Percentiles rank a stretch among this genome's conserved stretches.
Evolutionary conservation across 2,888 invertebrate genomes (phyloP).

Genomic region (Hanleya hanleyi): DNA sequence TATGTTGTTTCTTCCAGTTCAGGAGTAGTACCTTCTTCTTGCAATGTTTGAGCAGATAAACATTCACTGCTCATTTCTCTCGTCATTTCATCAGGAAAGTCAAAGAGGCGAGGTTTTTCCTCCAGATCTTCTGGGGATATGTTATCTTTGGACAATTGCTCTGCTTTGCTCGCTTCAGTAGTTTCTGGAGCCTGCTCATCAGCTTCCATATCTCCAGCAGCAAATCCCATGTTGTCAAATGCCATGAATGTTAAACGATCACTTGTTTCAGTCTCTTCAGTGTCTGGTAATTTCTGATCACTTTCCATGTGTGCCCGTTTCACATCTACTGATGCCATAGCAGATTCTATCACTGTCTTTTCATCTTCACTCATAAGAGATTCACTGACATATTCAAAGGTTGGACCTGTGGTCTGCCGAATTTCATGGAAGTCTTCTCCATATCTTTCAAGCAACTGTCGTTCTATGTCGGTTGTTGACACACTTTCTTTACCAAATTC

Average conservation of each 20-base stretch:
- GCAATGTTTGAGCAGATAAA: slow-evolving; percentile 2
- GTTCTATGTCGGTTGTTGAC: background rate
- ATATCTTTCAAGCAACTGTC: background rate
- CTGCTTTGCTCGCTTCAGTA: slow-evolving; percentile 4
- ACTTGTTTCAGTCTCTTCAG: slow-evolving; percentile 14
- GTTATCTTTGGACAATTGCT: slow-evolving; percentile 27
- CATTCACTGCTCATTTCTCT: slow-evolving; percentile 13
- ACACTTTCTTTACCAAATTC: background rate
- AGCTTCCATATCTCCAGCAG: slow-evolving; percentile 23
- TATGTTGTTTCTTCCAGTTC: slow-evolving; percentile 75
- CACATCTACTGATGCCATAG: background rate
- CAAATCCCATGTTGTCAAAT: slow-evolving; percentile 74
- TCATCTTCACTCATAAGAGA: too few species aligned
- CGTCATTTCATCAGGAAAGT: slow-evolving; percentile 48
- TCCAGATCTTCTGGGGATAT: slow-evolving; percentile 64
- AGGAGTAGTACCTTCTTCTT: slow-evolving; percentile 76
- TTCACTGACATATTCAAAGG: too few species aligned
- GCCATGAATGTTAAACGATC: slow-evolving; percentile 63
- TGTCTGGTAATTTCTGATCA: background rate
- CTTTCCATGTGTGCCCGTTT: slow-evolving; percentile 18
- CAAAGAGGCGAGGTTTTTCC: slow-evolving; percentile 52
- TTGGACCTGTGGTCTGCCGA: too few species aligned
- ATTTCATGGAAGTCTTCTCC: background rate
- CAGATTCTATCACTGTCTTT: too few species aligned
- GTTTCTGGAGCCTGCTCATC: background rate